Conservation (phyloP, 92 coral and sea anemone genomes). For the Zoanthus solanderi region DNA sequence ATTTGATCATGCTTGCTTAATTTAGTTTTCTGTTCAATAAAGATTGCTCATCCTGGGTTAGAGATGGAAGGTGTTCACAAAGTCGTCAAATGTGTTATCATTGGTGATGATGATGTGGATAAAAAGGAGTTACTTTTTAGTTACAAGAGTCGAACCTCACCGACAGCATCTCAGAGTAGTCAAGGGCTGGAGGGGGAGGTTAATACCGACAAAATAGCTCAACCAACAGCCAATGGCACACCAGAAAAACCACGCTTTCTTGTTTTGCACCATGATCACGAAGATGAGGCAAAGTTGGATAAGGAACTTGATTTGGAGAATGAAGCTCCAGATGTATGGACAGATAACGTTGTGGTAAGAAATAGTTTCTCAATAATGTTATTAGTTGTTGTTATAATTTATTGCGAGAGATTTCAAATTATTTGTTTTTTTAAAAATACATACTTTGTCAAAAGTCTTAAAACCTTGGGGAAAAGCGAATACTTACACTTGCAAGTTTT, state of each 20-base stretch:
- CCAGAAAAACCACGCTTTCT: conserved; percentile 45
- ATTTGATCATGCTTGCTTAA: no score
- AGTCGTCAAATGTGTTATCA: conserved; percentile 77
- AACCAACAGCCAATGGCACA: not conserved
- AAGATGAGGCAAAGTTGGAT: conserved; percentile 50
- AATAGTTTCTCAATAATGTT: no score
- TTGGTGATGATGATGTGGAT: conserved; percentile 88
- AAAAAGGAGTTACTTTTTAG: conserved; percentile 76
- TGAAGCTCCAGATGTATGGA: conserved; percentile 42
- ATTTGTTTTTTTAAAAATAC: no score
- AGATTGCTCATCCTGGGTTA: no score
- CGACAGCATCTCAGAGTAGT: conserved; percentile 42
- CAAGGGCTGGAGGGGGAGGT: conserved; percentile 24
- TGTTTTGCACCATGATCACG: conserved; percentile 48
- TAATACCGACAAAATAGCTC: not conserved
- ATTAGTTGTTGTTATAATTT: no score
- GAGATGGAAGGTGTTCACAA: conserved; percentile 52
- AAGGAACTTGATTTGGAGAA: conserved; percentile 38
- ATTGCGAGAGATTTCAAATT: no score
- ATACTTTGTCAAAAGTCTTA: no score
- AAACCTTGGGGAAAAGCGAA: no score
- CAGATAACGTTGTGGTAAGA: conserved; percentile 26
- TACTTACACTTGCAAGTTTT: no score
- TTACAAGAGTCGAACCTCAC: conserved; percentile 41
- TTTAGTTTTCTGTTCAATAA: no score